phyloP scores from a whole-genome alignment of 2,888 invertebrate genomes.

The Odontomyia ornata region DNA sequence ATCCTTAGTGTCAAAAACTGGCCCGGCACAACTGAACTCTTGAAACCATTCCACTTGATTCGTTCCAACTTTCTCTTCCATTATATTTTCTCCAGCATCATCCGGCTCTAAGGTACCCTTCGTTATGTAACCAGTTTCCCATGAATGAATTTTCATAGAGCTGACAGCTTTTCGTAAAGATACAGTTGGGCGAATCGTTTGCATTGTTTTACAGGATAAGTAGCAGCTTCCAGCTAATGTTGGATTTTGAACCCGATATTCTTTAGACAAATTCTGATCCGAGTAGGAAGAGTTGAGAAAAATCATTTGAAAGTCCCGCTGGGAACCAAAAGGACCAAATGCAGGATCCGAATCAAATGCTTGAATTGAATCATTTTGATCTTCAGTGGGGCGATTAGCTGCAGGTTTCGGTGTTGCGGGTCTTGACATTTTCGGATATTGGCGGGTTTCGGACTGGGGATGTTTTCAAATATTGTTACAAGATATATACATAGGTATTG shows the following conservation, averaged over 20 bases:
- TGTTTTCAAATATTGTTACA: too few relatives aligned
- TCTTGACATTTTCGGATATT: too few relatives aligned
- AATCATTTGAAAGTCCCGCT: slow-evolving; percentile 20
- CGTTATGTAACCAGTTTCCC: neutral
- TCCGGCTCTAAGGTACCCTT: neutral
- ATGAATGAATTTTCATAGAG: slow-evolving; percentile 29
- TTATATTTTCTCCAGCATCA: neutral
- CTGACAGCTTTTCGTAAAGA: slow-evolving; percentile 16
- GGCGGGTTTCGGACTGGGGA: too few relatives aligned
- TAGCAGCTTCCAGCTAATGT: neutral
- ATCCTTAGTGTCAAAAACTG: slow-evolving; percentile 1
- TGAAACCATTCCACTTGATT: slow-evolving; percentile 14
- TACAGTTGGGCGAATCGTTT: neutral
- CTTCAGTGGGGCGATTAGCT: too few relatives aligned
- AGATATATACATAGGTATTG: too few relatives aligned
- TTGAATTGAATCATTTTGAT: too few relatives aligned
- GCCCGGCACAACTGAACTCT: slow-evolving; percentile 2
- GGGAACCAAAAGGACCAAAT: neutral
- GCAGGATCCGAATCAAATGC: neutral
- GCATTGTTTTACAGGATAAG: neutral
- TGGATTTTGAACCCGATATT: neutral
- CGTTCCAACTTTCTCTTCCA: neutral
- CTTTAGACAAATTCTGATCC: neutral
- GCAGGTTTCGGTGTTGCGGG: too few relatives aligned
- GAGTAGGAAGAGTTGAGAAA: slow-evolving; percentile 9